Conservation (phyloP, 2,888 invertebrate species). For the Cephus runcator region DNA sequence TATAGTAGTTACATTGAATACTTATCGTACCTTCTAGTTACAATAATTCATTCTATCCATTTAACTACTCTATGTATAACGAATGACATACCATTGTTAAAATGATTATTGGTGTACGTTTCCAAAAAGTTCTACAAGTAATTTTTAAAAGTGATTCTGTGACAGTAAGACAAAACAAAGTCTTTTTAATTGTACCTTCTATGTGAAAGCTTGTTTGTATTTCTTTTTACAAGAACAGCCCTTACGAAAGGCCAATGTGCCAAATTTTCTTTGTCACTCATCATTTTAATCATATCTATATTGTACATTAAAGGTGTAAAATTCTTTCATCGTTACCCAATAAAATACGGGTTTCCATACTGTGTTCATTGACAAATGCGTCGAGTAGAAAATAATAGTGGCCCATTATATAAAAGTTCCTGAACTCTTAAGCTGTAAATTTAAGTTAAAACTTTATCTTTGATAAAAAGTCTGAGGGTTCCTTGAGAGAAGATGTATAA, state of each 20-base stretch:
- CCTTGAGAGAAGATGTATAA: conserved; percentile 2
- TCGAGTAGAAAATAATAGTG: conserved; percentile 10
- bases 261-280: not conserved
- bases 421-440: not conserved
- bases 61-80: not conserved
- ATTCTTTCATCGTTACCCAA: not conserved
- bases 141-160: not conserved
- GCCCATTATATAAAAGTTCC: not conserved
- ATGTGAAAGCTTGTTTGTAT: not conserved
- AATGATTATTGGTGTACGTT: not conserved
- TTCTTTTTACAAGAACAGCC: not conserved
- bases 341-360: conserved; percentile 21
- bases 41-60: not conserved
- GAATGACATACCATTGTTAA: not conserved
- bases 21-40: not conserved
- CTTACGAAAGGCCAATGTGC: not conserved
- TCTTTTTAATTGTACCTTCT: not conserved
- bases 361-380: conserved; percentile 34
- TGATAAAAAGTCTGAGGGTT: not conserved
- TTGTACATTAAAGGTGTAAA: not conserved
- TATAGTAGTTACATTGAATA: not conserved
- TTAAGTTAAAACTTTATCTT: not conserved
- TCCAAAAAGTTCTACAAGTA: not conserved
- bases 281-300: not conserved
- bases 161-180: not conserved